phyloP scores from a whole-genome alignment of 2,888 invertebrate genomes.

The Pollenia griseotomentosa region DNA sequence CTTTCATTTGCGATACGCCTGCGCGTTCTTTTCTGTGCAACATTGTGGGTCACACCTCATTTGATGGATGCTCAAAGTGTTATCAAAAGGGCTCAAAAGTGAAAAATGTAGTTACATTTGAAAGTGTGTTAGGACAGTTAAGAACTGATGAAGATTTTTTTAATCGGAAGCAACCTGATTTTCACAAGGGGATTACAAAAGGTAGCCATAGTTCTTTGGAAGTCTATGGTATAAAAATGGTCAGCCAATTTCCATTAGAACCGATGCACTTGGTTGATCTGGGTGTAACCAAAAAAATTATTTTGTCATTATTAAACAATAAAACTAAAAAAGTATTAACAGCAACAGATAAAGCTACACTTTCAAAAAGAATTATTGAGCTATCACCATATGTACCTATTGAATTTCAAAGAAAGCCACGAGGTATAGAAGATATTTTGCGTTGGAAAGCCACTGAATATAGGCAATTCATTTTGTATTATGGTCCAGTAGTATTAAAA shows the following conservation, averaged over 20 bases:
- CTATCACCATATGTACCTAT: slow-evolving; percentile 20
- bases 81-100: neutral
- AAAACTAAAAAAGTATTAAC: slow-evolving; percentile 8
- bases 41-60: no score
- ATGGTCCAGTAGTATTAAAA: slow-evolving; percentile 13
- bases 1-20: no score
- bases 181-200: neutral
- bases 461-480: slow-evolving; percentile 34
- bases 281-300: slow-evolving; percentile 50
- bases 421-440: slow-evolving; percentile 26
- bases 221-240: slow-evolving; percentile 23
- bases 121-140: neutral
- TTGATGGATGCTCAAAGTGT: slow-evolving; percentile 15
- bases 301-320: slow-evolving; percentile 10
- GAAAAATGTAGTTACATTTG: slow-evolving; percentile 15
- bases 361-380: slow-evolving; percentile 5
- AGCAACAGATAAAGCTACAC: neutral
- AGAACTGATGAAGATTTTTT: slow-evolving; percentile 43
- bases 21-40: no score
- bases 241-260: slow-evolving; percentile 47
- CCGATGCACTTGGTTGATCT: slow-evolving; percentile 55
- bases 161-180: slow-evolving; percentile 14
- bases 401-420: slow-evolving; percentile 38
- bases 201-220: slow-evolving; percentile 29
- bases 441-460: slow-evolving; percentile 38